A percentile compares a stretch with the other conserved stretches of the same genome.
These are phyloP conservation scores for Synodontis membranacea DNA, from an alignment of 2,113 vertebrate species.

Conservation along the genomic window DNA sequence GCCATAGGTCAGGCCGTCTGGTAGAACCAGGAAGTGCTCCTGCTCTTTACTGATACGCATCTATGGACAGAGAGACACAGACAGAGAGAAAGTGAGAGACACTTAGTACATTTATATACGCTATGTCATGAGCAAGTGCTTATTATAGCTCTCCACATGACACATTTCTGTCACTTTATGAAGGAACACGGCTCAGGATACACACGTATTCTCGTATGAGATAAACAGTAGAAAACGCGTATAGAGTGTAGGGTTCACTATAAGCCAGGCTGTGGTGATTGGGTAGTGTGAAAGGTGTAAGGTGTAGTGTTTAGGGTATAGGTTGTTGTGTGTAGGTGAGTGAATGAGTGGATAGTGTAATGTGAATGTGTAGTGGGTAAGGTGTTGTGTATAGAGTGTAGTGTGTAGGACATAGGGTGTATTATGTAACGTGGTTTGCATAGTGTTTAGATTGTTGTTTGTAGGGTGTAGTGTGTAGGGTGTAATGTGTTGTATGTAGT, in stretches of 20 bases:
- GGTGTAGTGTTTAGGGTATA: background rate
- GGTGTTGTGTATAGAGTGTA: background rate
- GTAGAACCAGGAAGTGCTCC: conserved; percentile 92
- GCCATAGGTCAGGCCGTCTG: conserved; percentile 83
- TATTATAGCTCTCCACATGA: background rate
- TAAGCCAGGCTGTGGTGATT: too few relatives aligned
- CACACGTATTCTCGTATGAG: background rate
- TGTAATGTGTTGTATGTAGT: background rate
- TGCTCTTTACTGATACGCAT: conserved; percentile 95
- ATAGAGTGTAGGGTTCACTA: background rate
- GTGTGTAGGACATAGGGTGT: background rate
- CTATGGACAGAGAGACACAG: conserved; percentile 62
- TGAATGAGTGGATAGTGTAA: too few relatives aligned
- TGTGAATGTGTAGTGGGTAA: background rate
- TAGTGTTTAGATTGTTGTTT: too few relatives aligned
- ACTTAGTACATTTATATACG: too few relatives aligned
- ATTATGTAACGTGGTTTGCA: too few relatives aligned
- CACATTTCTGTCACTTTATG: too few relatives aligned
- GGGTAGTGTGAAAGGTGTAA: background rate
- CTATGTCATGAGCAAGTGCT: background rate
- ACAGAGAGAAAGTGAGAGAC: background rate
- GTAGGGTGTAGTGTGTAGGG: background rate
- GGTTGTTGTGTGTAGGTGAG: background rate
- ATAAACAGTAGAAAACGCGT: background rate
- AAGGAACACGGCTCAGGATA: background rate